These are phyloP conservation scores for Aspiorhynchus laticeps DNA, from an alignment of 2,113 vertebrate genomes.

Conservation along the genomic window DNA sequence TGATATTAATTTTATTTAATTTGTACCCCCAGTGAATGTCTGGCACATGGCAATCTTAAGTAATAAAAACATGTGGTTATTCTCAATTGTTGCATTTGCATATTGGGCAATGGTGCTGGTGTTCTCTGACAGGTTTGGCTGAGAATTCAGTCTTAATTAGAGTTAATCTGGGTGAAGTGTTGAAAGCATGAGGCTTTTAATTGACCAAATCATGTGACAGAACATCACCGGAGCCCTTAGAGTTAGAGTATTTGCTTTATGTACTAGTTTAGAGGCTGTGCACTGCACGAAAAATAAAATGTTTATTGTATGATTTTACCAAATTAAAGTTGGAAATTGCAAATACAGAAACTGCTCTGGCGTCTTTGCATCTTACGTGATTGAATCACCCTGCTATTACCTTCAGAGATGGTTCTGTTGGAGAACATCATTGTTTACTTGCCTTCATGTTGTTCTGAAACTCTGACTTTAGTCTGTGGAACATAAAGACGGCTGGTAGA, in stretches of 20 bases:
- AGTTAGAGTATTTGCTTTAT: conserved; percentile 94
- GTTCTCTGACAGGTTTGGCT: conserved; percentile 52
- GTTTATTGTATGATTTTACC: conserved; percentile 92
- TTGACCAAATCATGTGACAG: conserved; percentile 84
- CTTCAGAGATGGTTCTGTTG: too few species aligned
- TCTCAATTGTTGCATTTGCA: conserved; percentile 93
- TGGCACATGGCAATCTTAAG: conserved; percentile 96
- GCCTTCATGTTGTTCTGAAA: too few species aligned
- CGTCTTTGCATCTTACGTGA: not conserved
- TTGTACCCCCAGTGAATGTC: conserved; percentile 85
- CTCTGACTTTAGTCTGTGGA: too few species aligned
- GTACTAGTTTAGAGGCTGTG: conserved; percentile 99
- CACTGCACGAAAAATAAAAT: conserved; percentile 88
- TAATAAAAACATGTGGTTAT: conserved; percentile 84
- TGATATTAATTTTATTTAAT: conserved; percentile 56
- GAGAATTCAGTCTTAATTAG: conserved; percentile 50
- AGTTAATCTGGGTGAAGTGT: not conserved
- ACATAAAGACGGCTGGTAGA: too few species aligned
- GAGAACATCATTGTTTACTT: too few species aligned
- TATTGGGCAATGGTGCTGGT: conserved; percentile 79
- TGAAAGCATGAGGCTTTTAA: conserved; percentile 68
- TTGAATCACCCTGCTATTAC: not conserved
- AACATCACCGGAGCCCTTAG: conserved; percentile 74
- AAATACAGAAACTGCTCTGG: conserved; percentile 50
- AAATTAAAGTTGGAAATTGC: conserved; percentile 85